Conservation (phyloP, 1,140 invertebrate species). For the Drosophila kepulauana region DNA sequence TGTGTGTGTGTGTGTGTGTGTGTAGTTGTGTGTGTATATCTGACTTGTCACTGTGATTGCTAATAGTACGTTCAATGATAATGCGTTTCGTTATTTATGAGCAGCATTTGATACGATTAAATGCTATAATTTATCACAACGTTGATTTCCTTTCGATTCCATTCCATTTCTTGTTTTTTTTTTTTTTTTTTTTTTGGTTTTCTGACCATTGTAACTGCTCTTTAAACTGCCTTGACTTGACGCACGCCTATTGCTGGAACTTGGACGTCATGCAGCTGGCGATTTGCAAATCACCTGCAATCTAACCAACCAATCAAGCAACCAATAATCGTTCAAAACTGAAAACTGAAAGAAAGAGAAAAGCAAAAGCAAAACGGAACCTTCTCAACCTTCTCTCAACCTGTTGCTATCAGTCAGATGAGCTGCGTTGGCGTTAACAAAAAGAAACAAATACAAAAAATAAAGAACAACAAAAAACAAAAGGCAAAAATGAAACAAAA, state of each 20-base stretch:
- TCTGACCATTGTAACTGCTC: conserved; percentile 18
- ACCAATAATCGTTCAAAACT: no score
- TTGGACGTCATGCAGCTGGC: neutral
- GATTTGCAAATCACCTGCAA: conserved; percentile 2
- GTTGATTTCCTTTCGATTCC: conserved; percentile 29
- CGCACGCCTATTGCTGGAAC: conserved; percentile 13
- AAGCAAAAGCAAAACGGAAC: neutral
- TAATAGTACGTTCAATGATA: conserved; percentile 76
- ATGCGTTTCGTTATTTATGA: conserved; percentile 76
- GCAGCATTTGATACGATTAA: conserved; percentile 75
- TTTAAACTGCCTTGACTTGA: conserved; percentile 1
- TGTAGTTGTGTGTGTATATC: conserved; percentile 38
- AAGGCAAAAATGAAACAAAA: neutral
- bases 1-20: conserved; percentile 26
- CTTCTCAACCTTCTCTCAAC: neutral
- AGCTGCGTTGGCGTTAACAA: conserved; percentile 1
- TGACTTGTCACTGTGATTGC: conserved; percentile 66
- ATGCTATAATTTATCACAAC: conserved; percentile 71
- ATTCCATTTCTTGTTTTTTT: neutral
- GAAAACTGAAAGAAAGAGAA: no score
- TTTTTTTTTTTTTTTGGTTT: neutral
- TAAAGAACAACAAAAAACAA: neutral
- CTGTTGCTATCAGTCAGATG: conserved; percentile 19
- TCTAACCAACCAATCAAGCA: neutral
- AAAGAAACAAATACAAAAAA: neutral